Conservation (phyloP, 2,888 invertebrate species). For the Strigamia crassipes region DNA sequence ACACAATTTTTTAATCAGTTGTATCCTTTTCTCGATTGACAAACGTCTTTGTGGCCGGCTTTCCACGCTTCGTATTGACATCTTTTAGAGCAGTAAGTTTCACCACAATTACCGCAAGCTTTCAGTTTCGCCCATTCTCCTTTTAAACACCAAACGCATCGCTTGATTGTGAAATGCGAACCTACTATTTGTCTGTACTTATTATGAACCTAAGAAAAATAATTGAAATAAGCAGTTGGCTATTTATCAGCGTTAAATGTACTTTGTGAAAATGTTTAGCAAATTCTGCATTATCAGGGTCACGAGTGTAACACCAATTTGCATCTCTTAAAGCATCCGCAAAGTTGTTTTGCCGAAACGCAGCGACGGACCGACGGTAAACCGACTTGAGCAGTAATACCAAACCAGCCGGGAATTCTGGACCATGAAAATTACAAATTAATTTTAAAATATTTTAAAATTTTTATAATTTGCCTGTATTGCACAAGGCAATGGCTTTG, state of each 20-base stretch:
- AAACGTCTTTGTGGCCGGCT: constrained; percentile 33
- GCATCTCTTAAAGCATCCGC: constrained; percentile 10
- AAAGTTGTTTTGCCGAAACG: not conserved
- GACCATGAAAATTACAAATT: not conserved
- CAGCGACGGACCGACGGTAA: not conserved
- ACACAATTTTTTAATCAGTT: not conserved
- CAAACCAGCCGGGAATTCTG: not conserved
- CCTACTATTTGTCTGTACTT: constrained; percentile 24
- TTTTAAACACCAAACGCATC: constrained; percentile 34
- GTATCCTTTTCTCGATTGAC: not conserved
- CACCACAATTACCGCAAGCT: constrained; percentile 30
- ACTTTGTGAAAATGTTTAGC: constrained; percentile 25
- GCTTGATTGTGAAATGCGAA: not conserved
- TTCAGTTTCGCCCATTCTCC: constrained; percentile 41
- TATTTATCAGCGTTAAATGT: not conserved
- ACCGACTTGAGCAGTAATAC: not conserved
- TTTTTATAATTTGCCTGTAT: constrained; percentile 1
- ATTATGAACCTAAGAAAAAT: not conserved
- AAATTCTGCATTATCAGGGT: constrained; percentile 1
- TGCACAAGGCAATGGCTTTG: not conserved
- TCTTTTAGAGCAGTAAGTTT: constrained; percentile 13
- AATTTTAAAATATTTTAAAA: not conserved
- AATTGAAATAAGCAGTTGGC: not conserved
- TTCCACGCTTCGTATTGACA: constrained; percentile 44
- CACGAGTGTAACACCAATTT: not conserved